phyloP scores from a whole-genome alignment of 2,113 vertebrate species.

The Atrichornis clamosus region DNA sequence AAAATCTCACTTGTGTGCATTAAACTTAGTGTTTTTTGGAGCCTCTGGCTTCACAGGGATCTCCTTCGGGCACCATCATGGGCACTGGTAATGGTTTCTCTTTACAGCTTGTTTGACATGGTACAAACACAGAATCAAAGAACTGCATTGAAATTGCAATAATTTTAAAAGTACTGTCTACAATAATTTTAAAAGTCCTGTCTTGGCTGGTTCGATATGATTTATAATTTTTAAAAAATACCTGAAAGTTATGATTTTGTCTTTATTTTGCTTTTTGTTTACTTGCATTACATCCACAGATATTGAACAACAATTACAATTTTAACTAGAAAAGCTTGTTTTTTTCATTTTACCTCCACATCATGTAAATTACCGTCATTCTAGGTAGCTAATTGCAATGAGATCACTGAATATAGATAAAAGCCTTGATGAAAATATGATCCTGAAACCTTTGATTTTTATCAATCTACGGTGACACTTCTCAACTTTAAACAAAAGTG shows the following conservation, averaged over 20 bases:
- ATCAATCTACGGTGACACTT: background rate
- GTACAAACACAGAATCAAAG: background rate
- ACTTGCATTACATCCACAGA: background rate
- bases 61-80: constrained; percentile 1
- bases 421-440: background rate
- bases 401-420: background rate
- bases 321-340: background rate
- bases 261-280: background rate
- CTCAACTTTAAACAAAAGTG: background rate
- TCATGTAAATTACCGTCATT: background rate
- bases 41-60: background rate
- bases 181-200: background rate
- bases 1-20: background rate
- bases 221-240: background rate
- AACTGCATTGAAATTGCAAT: background rate
- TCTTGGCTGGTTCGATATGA: background rate
- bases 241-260: background rate
- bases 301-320: background rate
- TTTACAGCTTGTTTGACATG: constrained; percentile 10
- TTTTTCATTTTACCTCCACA: background rate
- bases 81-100: background rate
- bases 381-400: background rate
- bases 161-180: background rate
- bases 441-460: background rate
- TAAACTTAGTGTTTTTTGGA: background rate